Base-by-base conservation (phyloP, 2,888 invertebrate genomes). In the Craniophora ligustri region DNA sequence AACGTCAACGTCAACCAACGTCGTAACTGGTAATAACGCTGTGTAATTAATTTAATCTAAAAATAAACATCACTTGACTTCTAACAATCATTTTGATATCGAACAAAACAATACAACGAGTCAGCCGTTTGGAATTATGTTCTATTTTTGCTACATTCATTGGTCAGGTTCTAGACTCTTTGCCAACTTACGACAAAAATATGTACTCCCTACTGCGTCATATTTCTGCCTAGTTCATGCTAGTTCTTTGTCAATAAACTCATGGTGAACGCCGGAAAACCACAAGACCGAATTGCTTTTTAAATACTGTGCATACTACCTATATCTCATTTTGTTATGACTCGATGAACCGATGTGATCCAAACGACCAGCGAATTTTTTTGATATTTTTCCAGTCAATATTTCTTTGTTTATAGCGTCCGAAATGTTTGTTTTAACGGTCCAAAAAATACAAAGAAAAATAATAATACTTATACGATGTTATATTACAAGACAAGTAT, bases 121-220 rank as follows among this genome's bases (percentile, higher is more conserved):
- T 87, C 84, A 88, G 81, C 77, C 74, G 76, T 77, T 78, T 84
- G 88, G 86, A 89, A 88, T 87, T 86, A 81, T 82, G 73, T 84
- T 88, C 88, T 91, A 91, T 89, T 89, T 87, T 80, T 78, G 85
- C 77, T 82, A 78, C 84, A 78, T 85, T 84, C 83, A 88, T 84
- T 82, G 82, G 82, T 83, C 75, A 76, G 79, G 78, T 78, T 84
- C 84, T 84, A 85, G 83, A 83, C 81, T 85, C 81, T 77, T 48
- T 91, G 91, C 90, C 89, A 91, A 89, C 78, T 86, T 85, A 89
- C 81, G 87, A 87, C 85, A 89, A 87, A 90, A 90, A 87, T 89
- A 86, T 87, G 81, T 83, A 81, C 72, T 32, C 54, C 77, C 66
- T 82, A 82, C 81, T 85, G 81, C 85, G 85, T 84, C 84, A 81